Evolutionary conservation across 2,797 vertebrate species (phyloP).

Genomic region (Cryptoprocta ferox): DNA sequence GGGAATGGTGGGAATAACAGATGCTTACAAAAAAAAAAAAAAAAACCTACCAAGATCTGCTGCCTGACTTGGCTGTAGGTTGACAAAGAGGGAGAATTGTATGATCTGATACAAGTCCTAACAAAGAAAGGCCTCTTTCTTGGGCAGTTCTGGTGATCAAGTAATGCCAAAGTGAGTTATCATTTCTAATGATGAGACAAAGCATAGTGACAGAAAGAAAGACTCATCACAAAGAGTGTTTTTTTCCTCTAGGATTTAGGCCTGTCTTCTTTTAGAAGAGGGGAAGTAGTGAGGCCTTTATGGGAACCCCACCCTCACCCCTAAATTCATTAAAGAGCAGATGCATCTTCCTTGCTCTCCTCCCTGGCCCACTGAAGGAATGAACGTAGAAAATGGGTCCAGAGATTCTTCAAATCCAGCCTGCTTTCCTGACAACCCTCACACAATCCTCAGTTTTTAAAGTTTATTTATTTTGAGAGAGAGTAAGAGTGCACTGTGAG

Average conservation of each 20-base stretch:
- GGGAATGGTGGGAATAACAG: not conserved
- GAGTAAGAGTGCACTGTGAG: no score
- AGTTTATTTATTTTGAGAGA: no score
- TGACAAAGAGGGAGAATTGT: not conserved
- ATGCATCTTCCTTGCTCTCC: not conserved
- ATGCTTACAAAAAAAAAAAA: not conserved
- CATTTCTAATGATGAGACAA: slow-evolving; percentile 42
- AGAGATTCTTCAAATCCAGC: not conserved
- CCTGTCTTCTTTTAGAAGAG: slow-evolving; percentile 3
- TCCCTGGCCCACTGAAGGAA: not conserved
- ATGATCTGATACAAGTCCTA: not conserved
- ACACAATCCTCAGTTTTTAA: not conserved
- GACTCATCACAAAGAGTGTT: not conserved
- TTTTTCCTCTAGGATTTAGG: not conserved
- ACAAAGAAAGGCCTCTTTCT: not conserved
- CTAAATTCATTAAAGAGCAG: not conserved
- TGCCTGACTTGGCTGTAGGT: not conserved
- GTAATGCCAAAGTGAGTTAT: slow-evolving; percentile 27
- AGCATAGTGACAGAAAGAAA: not conserved
- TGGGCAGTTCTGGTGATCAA: not conserved
- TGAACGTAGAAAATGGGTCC: not conserved
- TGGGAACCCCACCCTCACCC: not conserved
- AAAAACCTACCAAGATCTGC: not conserved
- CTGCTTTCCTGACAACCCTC: not conserved
- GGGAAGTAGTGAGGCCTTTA: not conserved